Percentiles rank a stretch among this genome's conserved stretches.
phyloP scores from a whole-genome alignment of 2,888 invertebrate species.

The Drosophila maculinotata region DNA sequence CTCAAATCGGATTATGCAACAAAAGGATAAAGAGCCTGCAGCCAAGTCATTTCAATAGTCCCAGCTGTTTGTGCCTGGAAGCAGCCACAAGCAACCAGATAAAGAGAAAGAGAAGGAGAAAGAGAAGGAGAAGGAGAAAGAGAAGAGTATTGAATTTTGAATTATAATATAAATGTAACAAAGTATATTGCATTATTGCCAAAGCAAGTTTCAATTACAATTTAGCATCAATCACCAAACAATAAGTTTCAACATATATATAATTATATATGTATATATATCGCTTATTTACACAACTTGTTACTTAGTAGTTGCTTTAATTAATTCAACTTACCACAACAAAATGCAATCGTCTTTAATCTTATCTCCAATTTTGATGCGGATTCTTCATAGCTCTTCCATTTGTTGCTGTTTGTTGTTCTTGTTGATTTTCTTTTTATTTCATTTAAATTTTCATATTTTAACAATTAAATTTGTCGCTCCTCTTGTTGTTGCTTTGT shows the following conservation, averaged over 20 bases:
- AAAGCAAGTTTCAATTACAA: too few relatives aligned
- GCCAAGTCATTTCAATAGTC: neutral
- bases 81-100: too few relatives aligned
- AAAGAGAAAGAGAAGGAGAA: too few relatives aligned
- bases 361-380: slow-evolving; percentile 11
- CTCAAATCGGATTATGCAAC: slow-evolving; percentile 70
- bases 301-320: too few relatives aligned
- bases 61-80: neutral
- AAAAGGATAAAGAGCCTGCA: slow-evolving; percentile 46
- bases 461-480: slow-evolving; percentile 42
- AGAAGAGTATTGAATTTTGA: too few relatives aligned
- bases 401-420: slow-evolving; percentile 21
- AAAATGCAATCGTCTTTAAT: slow-evolving; percentile 24
- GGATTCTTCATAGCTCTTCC: slow-evolving; percentile 42
- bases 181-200: too few relatives aligned
- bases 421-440: slow-evolving; percentile 17
- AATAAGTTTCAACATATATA: too few relatives aligned
- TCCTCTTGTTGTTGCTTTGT: slow-evolving; percentile 27
- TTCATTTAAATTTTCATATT: slow-evolving; percentile 49
- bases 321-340: slow-evolving; percentile 49
- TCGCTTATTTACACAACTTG: too few relatives aligned
- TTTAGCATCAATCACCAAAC: too few relatives aligned
- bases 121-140: neutral
- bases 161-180: too few relatives aligned
- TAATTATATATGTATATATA: too few relatives aligned